These are phyloP conservation scores for Drosophila rufa DNA, from an alignment of 1,140 invertebrate genomes.

Conservation along the genomic window DNA sequence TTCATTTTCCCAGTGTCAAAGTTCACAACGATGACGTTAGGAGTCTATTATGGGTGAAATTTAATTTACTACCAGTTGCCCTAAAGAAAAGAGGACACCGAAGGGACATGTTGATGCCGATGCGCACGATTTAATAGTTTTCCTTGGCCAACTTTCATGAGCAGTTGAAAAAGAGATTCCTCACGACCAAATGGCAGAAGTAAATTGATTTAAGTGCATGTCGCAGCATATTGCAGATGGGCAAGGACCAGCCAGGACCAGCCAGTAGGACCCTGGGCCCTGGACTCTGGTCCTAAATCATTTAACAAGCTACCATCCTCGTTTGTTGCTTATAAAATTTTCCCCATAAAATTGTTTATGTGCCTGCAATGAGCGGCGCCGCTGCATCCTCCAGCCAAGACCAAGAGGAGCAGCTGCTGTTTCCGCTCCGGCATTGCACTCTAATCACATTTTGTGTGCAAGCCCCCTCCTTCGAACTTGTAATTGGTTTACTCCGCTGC, in stretches of 20 bases:
- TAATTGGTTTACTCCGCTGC: constrained; percentile 72
- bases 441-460: constrained; percentile 75
- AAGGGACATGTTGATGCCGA: constrained; percentile 52
- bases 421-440: constrained; percentile 63
- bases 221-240: constrained; percentile 67
- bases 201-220: constrained; percentile 83
- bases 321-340: constrained; percentile 57
- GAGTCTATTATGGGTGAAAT: constrained; percentile 76
- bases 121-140: constrained; percentile 71
- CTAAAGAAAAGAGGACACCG: constrained; percentile 17
- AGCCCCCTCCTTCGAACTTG: constrained; percentile 30
- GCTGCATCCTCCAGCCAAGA: constrained; percentile 7
- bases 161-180: constrained; percentile 55
- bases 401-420: constrained; percentile 21
- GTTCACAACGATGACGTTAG: constrained; percentile 40
- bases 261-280: constrained; percentile 7
- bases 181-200: constrained; percentile 45
- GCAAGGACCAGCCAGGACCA: constrained; percentile 11
- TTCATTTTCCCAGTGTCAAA: neutral
- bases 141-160: constrained; percentile 46
- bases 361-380: constrained; percentile 31
- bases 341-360: constrained; percentile 76
- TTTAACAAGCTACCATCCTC: constrained; percentile 70
- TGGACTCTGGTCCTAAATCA: constrained; percentile 53
- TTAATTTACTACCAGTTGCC: constrained; percentile 69